Percentiles rank a stretch among this genome's conserved stretches.
These are phyloP conservation scores for Tuta absoluta DNA, from an alignment of 2,888 invertebrate genomes.

Conservation along the genomic window DNA sequence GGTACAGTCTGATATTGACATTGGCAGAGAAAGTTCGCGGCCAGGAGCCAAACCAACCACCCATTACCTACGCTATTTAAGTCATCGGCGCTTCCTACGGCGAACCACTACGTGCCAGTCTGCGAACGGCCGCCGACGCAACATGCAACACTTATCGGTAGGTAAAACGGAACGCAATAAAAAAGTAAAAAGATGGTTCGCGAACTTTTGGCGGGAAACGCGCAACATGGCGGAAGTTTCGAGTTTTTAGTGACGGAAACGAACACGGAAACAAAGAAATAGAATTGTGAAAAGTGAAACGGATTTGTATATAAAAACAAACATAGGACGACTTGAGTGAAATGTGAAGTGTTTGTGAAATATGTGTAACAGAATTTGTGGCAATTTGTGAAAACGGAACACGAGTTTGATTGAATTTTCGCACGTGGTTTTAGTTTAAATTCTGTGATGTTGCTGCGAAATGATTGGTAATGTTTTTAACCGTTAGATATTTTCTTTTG, in stretches of 20 bases:
- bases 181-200: constrained; percentile 40
- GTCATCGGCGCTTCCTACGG: constrained; percentile 64
- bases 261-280: constrained; percentile 20
- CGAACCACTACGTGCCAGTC: constrained; percentile 66
- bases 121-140: constrained; percentile 65
- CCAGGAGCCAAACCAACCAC: constrained; percentile 56
- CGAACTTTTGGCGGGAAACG: constrained; percentile 40
- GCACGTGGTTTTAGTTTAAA: background rate
- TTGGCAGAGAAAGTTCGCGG: constrained; percentile 70
- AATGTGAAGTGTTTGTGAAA: constrained; percentile 1
- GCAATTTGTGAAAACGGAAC: background rate
- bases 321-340: background rate
- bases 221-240: constrained; percentile 31
- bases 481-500: background rate
- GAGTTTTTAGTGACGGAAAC: constrained; percentile 14
- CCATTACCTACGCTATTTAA: constrained; percentile 74
- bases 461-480: background rate
- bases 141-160: constrained; percentile 78
- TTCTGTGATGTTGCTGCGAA: background rate
- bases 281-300: background rate
- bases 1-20: constrained; percentile 42
- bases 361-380: background rate
- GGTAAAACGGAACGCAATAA: constrained; percentile 48
- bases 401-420: background rate
- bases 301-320: background rate